A percentile compares a stretch with the other conserved stretches of the same genome.
Conservation (phyloP, 2,113 vertebrate species). For the Struthio camelus region DNA sequence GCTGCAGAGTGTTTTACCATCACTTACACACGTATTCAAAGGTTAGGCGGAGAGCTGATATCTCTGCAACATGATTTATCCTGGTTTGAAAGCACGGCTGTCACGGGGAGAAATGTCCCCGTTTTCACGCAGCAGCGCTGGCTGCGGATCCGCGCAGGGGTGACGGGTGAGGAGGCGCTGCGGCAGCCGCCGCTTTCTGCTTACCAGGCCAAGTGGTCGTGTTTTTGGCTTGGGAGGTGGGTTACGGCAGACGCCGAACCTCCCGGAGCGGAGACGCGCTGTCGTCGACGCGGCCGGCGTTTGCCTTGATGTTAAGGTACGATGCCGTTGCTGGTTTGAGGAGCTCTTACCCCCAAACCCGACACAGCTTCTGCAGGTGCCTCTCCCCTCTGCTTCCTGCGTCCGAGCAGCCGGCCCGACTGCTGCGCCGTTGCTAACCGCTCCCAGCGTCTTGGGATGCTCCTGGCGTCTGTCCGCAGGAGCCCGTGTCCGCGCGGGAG, state of each 20-base stretch:
- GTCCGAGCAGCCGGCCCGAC: no score
- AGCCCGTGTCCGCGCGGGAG: no score
- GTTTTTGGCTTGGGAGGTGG: rapidly evolving
- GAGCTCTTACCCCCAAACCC: background rate
- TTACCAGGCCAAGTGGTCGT: background rate
- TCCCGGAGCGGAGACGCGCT: background rate
- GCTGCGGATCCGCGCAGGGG: rapidly evolving
- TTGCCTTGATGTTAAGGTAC: background rate
- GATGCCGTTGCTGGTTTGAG: background rate
- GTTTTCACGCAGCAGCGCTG: rapidly evolving
- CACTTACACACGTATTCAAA: background rate
- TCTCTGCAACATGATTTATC: rapidly evolving
- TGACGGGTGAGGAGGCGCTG: background rate
- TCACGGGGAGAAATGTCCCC: background rate
- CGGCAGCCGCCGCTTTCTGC: background rate
- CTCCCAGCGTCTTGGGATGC: background rate
- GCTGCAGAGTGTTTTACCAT: background rate
- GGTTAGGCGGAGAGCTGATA: background rate
- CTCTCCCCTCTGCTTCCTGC: no score
- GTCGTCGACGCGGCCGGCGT: background rate
- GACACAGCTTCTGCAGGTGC: background rate
- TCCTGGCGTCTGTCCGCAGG: background rate
- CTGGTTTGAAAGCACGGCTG: background rate
- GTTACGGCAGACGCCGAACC: background rate
- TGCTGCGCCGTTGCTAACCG: background rate